A percentile compares a stretch with the other conserved stretches of the same genome.
phyloP scores from a whole-genome alignment of 92 coral and sea anemone genomes.

The Muricea muricata region DNA sequence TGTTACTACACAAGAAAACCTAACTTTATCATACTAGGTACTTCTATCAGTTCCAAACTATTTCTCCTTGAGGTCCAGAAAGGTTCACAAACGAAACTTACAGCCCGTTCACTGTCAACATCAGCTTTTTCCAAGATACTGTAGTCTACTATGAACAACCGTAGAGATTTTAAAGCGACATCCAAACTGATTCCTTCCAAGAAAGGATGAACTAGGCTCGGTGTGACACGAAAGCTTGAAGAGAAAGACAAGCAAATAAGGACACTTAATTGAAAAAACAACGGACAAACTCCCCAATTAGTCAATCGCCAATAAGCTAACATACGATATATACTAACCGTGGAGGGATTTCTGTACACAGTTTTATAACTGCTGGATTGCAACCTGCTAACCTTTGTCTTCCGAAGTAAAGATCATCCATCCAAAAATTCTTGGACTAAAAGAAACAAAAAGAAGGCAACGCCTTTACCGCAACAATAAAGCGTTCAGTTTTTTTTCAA shows the following conservation, averaged over 20 bases:
- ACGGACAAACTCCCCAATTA: too few relatives aligned
- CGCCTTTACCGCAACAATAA: too few relatives aligned
- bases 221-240: slow-evolving; percentile 79
- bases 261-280: too few relatives aligned
- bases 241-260: not conserved
- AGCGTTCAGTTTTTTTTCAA: too few relatives aligned
- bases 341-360: slow-evolving; percentile 78
- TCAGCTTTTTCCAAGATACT: slow-evolving; percentile 70
- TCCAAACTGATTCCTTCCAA: slow-evolving; percentile 83
- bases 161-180: slow-evolving; percentile 66
- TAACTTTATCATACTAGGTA: too few relatives aligned
- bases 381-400: slow-evolving; percentile 91
- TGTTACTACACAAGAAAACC: not conserved
- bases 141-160: slow-evolving; percentile 80
- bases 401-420: slow-evolving; percentile 89
- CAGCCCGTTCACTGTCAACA: slow-evolving; percentile 71
- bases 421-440: slow-evolving; percentile 89
- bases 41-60: too few relatives aligned
- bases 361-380: slow-evolving; percentile 80
- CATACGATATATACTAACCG: slow-evolving; percentile 80
- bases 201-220: slow-evolving; percentile 83
- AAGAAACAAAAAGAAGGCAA: not conserved
- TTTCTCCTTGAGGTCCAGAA: too few relatives aligned
- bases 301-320: too few relatives aligned
- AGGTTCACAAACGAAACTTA: too few relatives aligned